Evolutionary conservation across 2,113 vertebrate species (phyloP).

Genomic region (Guaruba guarouba): DNA sequence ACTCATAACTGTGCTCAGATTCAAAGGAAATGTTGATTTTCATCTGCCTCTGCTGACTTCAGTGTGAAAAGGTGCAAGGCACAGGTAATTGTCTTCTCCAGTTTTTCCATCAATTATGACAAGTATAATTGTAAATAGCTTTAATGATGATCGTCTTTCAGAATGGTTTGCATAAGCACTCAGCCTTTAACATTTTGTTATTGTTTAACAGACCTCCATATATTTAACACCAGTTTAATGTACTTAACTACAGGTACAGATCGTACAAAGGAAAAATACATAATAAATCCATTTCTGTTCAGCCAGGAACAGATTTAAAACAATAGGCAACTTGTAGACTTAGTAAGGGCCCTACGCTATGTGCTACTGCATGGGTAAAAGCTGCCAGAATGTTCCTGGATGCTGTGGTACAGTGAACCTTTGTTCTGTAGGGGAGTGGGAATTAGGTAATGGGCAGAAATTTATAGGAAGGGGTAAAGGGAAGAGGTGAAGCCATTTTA

Average conservation of each 20-base stretch:
- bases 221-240: not conserved
- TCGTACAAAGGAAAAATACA: not conserved
- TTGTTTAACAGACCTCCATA: not conserved
- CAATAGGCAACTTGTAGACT: not conserved
- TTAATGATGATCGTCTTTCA: not conserved
- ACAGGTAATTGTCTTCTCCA: not conserved
- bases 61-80: not conserved
- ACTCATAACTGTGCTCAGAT: not conserved
- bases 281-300: not conserved
- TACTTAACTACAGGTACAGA: not conserved
- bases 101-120: constrained; percentile 7
- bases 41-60: constrained; percentile 10
- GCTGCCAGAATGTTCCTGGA: not conserved
- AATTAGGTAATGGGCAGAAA: not conserved
- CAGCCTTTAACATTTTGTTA: not conserved
- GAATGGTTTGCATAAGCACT: not conserved
- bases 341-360: not conserved
- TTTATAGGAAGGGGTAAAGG: not conserved
- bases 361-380: not conserved
- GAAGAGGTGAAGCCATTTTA: not conserved
- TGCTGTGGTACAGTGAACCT: not conserved
- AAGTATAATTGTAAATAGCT: constrained; percentile 11
- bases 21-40: not conserved
- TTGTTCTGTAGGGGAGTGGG: not conserved
- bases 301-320: not conserved